These are phyloP conservation scores for Melierax canorus DNA, from an alignment of 2,113 vertebrate genomes.

Conservation along the genomic window DNA sequence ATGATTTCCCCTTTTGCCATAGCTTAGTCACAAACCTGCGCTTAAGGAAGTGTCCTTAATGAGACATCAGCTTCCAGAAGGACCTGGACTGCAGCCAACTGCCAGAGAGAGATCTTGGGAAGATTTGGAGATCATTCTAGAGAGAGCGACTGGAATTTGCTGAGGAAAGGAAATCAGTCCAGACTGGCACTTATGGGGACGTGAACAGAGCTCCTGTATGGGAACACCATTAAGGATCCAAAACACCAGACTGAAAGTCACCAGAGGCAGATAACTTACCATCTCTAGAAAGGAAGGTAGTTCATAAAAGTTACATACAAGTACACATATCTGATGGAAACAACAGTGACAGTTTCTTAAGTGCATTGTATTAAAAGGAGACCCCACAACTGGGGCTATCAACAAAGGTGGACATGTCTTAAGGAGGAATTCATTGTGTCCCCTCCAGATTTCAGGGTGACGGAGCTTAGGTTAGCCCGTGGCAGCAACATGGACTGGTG, in stretches of 20 bases:
- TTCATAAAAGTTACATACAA: background rate
- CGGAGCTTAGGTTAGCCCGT: background rate
- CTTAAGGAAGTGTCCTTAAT: background rate
- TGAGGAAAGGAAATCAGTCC: background rate
- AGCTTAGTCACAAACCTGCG: background rate
- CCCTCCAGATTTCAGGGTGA: background rate
- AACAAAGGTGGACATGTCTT: background rate
- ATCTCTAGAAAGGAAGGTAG: background rate
- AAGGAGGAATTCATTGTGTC: background rate
- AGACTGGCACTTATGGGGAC: background rate
- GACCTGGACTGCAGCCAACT: background rate
- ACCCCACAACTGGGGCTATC: background rate
- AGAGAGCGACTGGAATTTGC: background rate
- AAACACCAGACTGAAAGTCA: background rate
- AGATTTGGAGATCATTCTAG: background rate
- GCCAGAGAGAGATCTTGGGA: background rate
- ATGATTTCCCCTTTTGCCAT: background rate
- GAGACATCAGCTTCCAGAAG: background rate
- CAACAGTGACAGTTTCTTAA: background rate
- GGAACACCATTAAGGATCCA: background rate
- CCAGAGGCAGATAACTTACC: background rate
- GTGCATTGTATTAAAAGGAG: background rate
- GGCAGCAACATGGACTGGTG: background rate
- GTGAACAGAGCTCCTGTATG: background rate
- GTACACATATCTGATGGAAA: background rate